Base-by-base conservation (phyloP, 2,888 invertebrate species). In the Callinectes sapidus region DNA sequence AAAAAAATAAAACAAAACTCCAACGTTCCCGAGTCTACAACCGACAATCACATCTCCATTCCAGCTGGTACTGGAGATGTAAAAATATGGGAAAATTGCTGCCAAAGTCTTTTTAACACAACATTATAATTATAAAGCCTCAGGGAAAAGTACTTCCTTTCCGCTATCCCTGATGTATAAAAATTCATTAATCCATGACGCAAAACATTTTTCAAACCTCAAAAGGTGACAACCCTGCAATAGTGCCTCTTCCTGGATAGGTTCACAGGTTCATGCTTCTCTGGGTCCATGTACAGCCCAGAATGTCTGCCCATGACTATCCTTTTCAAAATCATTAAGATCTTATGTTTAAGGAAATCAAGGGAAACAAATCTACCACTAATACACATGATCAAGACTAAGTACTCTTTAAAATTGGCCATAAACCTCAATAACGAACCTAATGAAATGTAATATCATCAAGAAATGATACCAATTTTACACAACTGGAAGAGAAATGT, bases 1-100 rank as follows among this genome's bases (percentile, higher is more conserved):
- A 71, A 71, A 71, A 71, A 71, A 71, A 71, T 71, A 61, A 61
- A 61, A 71, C 10, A 71, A 48, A 71, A 71, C 71, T 71, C n/a
- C 71, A 71, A 71, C 13, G 13, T n/a, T 71, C 61, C 61, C 23
- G 3, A 1, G 61, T 61, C 61, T 61, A 23, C 71, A 28, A 28
- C 28, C 23, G 71, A 71, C 71, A 71, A 28, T 28, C 23, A 71
- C 71, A 28, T 10, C 71, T 71, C 13, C 10, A 28, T n/a, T 71
- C n/a, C n/a, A 28, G 71, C n/a, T 28, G 28, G 71, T n/a, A 23
- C 61, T 23, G 61, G 23, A 61, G 61, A 61, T 61, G 61, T 61
- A 61, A 18, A 61, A 23, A 23, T 23, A 18, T 71, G 28, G n/a
- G 71, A 28, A 13, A 28, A 28, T 71, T 28, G 28, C 71, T 71